These are phyloP conservation scores for Campoletis raptor DNA, from an alignment of 2,888 invertebrate genomes.

Conservation along the genomic window DNA sequence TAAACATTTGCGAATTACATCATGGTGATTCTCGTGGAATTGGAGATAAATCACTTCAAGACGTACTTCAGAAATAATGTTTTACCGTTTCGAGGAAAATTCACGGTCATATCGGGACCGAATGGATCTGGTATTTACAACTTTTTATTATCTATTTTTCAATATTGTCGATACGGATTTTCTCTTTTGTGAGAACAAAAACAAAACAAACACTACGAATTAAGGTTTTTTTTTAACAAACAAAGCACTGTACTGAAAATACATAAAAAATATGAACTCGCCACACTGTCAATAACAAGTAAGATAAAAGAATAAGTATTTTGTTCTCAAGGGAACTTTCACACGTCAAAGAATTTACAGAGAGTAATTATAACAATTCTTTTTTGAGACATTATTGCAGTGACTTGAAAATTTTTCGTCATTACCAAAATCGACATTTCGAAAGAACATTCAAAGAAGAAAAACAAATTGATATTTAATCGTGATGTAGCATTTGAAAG, in stretches of 20 bases:
- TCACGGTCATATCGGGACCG: constrained; percentile 98
- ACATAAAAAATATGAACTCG: not conserved
- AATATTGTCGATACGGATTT: not conserved
- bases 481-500: too few species aligned
- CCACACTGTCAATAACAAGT: not conserved
- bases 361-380: too few species aligned
- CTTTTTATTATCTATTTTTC: constrained; percentile 8
- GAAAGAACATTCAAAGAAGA: too few species aligned
- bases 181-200: not conserved
- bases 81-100: constrained; percentile 96
- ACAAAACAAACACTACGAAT: not conserved
- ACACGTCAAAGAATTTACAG: too few species aligned
- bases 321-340: not conserved
- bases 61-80: constrained; percentile 95
- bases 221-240: not conserved
- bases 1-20: constrained; percentile 8
- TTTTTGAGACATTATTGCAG: too few species aligned
- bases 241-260: not conserved
- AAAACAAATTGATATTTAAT: too few species aligned
- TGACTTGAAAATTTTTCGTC: too few species aligned
- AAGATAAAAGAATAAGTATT: not conserved
- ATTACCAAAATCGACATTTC: too few species aligned
- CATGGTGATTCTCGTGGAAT: constrained; percentile 91
- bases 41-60: constrained; percentile 99
- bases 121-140: constrained; percentile 95